These are phyloP conservation scores for Nomada flava DNA, from an alignment of 2,888 invertebrate species.

Conservation along the genomic window DNA sequence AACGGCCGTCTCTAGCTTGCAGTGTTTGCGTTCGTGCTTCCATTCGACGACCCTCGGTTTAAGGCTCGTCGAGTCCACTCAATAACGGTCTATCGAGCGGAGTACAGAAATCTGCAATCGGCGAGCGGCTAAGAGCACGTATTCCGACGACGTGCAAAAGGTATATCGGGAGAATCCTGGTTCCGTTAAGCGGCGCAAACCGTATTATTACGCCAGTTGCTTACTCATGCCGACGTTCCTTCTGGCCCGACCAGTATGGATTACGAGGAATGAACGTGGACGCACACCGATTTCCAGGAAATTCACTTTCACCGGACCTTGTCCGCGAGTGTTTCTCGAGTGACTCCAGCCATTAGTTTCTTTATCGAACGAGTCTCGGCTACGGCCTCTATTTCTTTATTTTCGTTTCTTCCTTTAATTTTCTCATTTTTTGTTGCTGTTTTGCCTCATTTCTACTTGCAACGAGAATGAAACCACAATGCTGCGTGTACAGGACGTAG, in stretches of 20 bases:
- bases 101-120: conserved; percentile 29
- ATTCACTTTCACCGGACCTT: conserved; percentile 82
- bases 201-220: conserved; percentile 63
- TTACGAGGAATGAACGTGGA: conserved; percentile 68
- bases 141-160: conserved; percentile 30
- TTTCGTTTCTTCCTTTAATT: too few relatives aligned
- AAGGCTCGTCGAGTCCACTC: conserved; percentile 17
- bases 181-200: conserved; percentile 60
- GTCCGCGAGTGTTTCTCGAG: conserved; percentile 60
- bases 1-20: not conserved
- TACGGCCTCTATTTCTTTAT: not conserved
- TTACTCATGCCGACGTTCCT: conserved; percentile 53
- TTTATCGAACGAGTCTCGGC: conserved; percentile 39
- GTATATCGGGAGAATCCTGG: conserved; percentile 64
- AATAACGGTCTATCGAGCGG: conserved; percentile 40
- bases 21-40: conserved; percentile 32
- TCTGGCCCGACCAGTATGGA: conserved; percentile 27
- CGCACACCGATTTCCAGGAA: conserved; percentile 80
- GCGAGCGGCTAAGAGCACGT: conserved; percentile 21
- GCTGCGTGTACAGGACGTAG: not conserved
- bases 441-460: not conserved
- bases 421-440: not conserved
- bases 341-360: conserved; percentile 49
- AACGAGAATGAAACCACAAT: not conserved
- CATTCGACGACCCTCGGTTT: conserved; percentile 17